Evolutionary conservation across 1,140 invertebrate genomes (phyloP), one percentile per base, ranked within the genome.

Genomic region (Cyrtorhinus lividipennis): DNA sequence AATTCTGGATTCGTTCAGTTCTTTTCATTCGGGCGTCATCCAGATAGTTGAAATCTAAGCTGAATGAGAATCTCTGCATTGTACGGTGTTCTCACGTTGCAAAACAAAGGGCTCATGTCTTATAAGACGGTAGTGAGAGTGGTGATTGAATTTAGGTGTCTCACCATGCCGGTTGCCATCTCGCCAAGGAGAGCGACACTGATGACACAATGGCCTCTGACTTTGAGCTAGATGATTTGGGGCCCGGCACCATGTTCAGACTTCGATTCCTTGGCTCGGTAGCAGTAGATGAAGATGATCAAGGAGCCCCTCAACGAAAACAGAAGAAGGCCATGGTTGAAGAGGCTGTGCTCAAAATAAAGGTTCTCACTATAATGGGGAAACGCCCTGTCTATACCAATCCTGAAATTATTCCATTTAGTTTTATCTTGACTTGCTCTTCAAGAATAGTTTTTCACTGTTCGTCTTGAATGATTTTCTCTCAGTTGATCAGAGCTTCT

Each of bases 311-410:
- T 66, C 81, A 84, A 72, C 85, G 84, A 75, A 77, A 86, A 69
- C 83, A 84, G 76, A 90, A 88, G 83, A 90, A 90, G 80, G 83
- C 86, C 77, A 90, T 90, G 83, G 94, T 95, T 68, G 92, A 96
- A 79, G 92, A 97, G 77, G 93, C 94, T 70, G 93, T 97, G 71
- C 88, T 87, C 71, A 89, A 93, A 78, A 92, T 97, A 70, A 96
- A 97, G 89, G 92, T 94, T 80, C 78, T 77, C 72, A 69, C 65
- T 56, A 24, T 30, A 59, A 26, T 22, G 27, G 38, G 25, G 25
- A 58, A 58, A 58, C 12, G n/a, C 58, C 58, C 24, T 38, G 30
- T 38, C 15, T 38, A 8, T 38, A 8, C 30, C 5, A 38, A 38
- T 38, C 30, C 15, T 8, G 15, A 38, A 38, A 8, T 38, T 8